A percentile compares a stretch with the other conserved stretches of the same genome.
Conservation (phyloP, 2,888 invertebrate species). For the Chymomyza caudatula region DNA sequence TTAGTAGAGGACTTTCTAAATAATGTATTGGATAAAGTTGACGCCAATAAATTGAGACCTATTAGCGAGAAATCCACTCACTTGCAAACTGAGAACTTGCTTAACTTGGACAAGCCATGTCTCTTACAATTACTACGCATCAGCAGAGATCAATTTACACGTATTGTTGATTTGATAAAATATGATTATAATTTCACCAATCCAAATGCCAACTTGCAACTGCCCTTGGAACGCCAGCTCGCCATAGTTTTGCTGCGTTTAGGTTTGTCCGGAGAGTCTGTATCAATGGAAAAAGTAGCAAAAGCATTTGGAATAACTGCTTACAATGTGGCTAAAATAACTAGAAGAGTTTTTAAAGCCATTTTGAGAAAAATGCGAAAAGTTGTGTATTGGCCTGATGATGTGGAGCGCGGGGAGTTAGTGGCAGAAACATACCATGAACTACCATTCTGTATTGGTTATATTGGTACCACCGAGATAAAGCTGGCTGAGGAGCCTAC, state of each 20-base stretch:
- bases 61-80: background rate
- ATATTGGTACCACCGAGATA: constrained; percentile 14
- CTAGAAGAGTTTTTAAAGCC: background rate
- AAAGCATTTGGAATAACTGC: background rate
- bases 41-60: background rate
- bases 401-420: background rate
- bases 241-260: constrained; percentile 4
- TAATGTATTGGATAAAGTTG: background rate
- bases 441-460: constrained; percentile 17
- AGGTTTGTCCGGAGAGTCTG: background rate
- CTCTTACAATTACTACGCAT: background rate
- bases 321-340: background rate
- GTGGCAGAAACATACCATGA: constrained; percentile 1
- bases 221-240: background rate
- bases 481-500: constrained; percentile 7
- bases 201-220: background rate
- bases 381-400: background rate
- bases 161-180: background rate
- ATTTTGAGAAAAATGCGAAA: background rate
- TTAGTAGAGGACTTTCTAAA: background rate
- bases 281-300: background rate
- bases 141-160: background rate
- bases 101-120: background rate
- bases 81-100: background rate
- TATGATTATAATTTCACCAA: background rate